Evolutionary conservation across 2,888 invertebrate genomes (phyloP).

Genomic region (Acleris emargana): DNA sequence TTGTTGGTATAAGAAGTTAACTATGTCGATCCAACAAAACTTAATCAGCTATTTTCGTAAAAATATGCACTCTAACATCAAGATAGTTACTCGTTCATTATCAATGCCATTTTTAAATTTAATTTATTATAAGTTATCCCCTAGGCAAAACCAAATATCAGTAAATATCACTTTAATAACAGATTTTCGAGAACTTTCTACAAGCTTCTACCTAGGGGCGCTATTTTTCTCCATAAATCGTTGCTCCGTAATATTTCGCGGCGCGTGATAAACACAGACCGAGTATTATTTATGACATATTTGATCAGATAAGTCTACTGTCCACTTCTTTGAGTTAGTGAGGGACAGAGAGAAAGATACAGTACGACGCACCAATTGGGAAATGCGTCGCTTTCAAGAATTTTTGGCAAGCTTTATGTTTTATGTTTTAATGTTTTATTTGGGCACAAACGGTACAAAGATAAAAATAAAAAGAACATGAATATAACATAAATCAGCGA

Average conservation of each 20-base stretch:
- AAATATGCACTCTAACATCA: no score
- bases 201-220: constrained; percentile 35
- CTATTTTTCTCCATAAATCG: constrained; percentile 68
- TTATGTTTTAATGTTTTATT: no score
- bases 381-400: not conserved
- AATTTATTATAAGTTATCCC: no score
- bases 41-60: no score
- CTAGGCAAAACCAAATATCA: constrained; percentile 4
- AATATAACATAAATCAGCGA: no score
- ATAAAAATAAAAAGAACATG: no score
- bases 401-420: no score
- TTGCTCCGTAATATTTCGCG: constrained; percentile 66
- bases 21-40: no score
- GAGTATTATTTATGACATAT: constrained; percentile 75
- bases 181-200: constrained; percentile 20
- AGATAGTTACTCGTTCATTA: no score
- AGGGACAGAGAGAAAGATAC: constrained; percentile 11
- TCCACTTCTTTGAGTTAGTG: constrained; percentile 57
- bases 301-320: constrained; percentile 76
- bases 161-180: constrained; percentile 34
- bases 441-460: no score
- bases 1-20: no score
- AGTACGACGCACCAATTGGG: constrained; percentile 5
- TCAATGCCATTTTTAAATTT: no score
- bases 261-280: constrained; percentile 76